Evolutionary conservation across 2,888 invertebrate species (phyloP).

Genomic region (Eulithis testata): DNA sequence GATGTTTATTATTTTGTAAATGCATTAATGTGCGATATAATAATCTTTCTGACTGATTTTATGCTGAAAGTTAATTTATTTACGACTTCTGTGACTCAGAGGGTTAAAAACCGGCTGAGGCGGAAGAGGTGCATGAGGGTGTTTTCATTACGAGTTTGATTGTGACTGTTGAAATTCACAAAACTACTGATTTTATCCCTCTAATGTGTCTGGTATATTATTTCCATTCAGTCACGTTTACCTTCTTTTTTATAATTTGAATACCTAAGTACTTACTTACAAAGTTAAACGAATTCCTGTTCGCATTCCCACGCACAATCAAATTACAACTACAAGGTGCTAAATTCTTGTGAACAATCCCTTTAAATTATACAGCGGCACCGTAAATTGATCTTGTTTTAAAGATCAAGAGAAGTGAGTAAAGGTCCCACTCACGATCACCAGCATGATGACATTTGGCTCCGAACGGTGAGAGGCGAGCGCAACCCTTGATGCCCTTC

Average conservation of each 20-base stretch:
- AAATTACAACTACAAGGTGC: slow-evolving; percentile 14
- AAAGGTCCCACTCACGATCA: slow-evolving; percentile 41
- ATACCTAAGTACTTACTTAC: too few relatives aligned
- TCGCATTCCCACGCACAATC: slow-evolving; percentile 23
- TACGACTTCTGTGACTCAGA: too few relatives aligned
- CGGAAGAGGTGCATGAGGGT: too few relatives aligned
- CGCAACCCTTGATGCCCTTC: slow-evolving; percentile 56
- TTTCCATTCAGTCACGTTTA: too few relatives aligned
- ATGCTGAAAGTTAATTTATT: not conserved
- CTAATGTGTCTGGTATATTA: too few relatives aligned
- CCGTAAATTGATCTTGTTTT: slow-evolving; percentile 37
- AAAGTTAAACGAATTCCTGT: not conserved
- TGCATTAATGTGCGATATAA: not conserved
- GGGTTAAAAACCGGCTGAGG: too few relatives aligned
- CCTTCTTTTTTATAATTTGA: too few relatives aligned
- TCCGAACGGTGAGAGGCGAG: slow-evolving; percentile 61
- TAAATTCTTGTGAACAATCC: slow-evolving; percentile 27
- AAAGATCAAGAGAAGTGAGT: slow-evolving; percentile 35
- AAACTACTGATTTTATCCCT: too few relatives aligned
- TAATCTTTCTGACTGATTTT: not conserved
- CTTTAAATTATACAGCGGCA: slow-evolving; percentile 26
- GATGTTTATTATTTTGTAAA: slow-evolving; percentile 8
- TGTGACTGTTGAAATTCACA: too few relatives aligned
- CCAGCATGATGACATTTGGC: slow-evolving; percentile 70
- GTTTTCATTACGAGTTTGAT: too few relatives aligned